Percentiles rank a stretch among this genome's conserved stretches.
Conservation (phyloP, 2,888 invertebrate genomes). For the Fragum whitleyi region DNA sequence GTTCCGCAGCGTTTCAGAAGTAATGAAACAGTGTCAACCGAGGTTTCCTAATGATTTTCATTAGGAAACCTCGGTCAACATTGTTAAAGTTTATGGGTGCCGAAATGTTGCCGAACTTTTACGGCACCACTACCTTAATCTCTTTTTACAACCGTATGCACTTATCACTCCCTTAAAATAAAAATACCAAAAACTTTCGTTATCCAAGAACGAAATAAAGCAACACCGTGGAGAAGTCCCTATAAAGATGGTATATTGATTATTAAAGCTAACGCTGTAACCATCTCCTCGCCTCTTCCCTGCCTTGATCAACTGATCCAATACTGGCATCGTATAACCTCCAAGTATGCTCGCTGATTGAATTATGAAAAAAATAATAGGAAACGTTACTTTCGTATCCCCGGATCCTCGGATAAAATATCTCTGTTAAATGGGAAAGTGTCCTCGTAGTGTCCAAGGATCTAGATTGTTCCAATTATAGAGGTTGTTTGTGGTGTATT, state of each 20-base stretch:
- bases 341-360: constrained; percentile 40
- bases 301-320: neutral
- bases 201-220: neutral
- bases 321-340: constrained; percentile 26
- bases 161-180: no score
- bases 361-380: constrained; percentile 54
- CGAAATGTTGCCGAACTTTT: no score
- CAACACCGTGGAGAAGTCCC: neutral
- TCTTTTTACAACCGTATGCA: no score
- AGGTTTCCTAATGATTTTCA: no score
- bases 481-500: neutral
- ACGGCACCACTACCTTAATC: no score
- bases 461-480: neutral
- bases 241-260: neutral
- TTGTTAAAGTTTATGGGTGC: no score
- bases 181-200: no score
- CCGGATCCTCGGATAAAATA: constrained; percentile 19
- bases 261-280: neutral
- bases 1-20: no score
- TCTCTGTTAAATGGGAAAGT: constrained; percentile 20
- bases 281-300: neutral
- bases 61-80: no score
- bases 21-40: no score
- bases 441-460: neutral
- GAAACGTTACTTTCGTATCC: constrained; percentile 29